Conservation (phyloP, 2,888 invertebrate species). For the Baccha elongata region DNA sequence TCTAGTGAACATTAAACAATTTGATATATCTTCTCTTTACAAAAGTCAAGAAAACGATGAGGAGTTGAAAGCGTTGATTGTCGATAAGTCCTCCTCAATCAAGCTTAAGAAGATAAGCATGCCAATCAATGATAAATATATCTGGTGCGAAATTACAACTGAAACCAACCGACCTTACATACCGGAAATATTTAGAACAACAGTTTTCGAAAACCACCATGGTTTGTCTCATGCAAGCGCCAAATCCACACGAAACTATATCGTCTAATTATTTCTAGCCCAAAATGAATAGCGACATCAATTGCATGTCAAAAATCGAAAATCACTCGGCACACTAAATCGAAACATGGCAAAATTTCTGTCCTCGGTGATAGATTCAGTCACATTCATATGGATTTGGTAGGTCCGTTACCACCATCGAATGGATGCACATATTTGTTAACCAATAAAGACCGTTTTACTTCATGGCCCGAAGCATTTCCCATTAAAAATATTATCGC, state of each 20-base stretch:
- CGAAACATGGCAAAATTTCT: background rate
- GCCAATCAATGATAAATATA: background rate
- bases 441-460: background rate
- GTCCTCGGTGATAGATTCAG: slow-evolving; percentile 1
- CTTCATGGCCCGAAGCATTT: slow-evolving; percentile 1
- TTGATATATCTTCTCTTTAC: background rate
- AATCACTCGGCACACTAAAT: slow-evolving; percentile 1
- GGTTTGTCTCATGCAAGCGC: background rate
- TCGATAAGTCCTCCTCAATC: background rate
- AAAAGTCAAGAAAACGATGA: slow-evolving; percentile 5
- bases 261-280: too few relatives aligned
- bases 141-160: slow-evolving; percentile 5
- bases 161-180: background rate
- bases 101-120: slow-evolving; percentile 3
- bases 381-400: background rate
- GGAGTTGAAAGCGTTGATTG: background rate
- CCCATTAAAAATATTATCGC: slow-evolving; percentile 3
- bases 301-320: background rate
- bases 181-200: background rate
- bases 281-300: background rate
- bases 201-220: background rate
- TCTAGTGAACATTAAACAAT: slow-evolving; percentile 1
- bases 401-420: background rate
- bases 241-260: background rate
- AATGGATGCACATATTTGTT: slow-evolving; percentile 1